Evolutionary conservation across 2,888 invertebrate genomes (phyloP).

Genomic region (Odiellus spinosus): DNA sequence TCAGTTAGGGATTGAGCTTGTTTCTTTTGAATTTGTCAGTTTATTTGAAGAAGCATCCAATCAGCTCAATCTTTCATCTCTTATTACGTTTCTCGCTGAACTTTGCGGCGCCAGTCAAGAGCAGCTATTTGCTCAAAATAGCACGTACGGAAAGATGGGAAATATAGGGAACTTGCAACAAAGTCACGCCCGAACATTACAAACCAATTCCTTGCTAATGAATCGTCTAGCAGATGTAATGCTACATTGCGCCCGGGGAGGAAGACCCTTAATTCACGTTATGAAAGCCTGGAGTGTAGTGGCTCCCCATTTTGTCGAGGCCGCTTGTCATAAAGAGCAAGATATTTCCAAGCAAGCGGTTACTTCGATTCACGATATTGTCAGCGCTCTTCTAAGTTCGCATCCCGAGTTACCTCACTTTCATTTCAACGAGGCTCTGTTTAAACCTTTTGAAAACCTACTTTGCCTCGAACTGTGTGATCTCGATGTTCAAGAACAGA

Average conservation of each 20-base stretch:
- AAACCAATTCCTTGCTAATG: slow-evolving; percentile 37
- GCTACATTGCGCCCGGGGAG: slow-evolving; percentile 66
- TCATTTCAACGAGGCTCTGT: slow-evolving; percentile 84
- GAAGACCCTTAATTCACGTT: slow-evolving; percentile 72
- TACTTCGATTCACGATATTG: slow-evolving; percentile 71
- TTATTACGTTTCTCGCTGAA: slow-evolving; percentile 63
- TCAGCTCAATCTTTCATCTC: slow-evolving; percentile 64
- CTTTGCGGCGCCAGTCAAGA: slow-evolving; percentile 71
- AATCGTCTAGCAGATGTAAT: slow-evolving; percentile 77
- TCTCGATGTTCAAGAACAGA: slow-evolving; percentile 75
- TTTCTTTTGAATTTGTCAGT: slow-evolving; percentile 30
- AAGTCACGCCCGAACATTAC: neutral
- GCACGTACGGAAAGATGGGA: slow-evolving; percentile 2
- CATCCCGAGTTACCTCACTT: slow-evolving; percentile 80
- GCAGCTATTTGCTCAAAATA: slow-evolving; percentile 39
- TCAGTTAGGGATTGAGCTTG: neutral
- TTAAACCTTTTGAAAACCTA: slow-evolving; percentile 88
- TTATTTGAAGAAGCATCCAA: slow-evolving; percentile 77
- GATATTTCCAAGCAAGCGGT: slow-evolving; percentile 79
- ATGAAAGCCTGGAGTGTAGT: slow-evolving; percentile 83
- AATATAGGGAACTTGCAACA: slow-evolving; percentile 8
- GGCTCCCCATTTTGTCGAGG: slow-evolving; percentile 87
- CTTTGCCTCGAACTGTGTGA: slow-evolving; percentile 84
- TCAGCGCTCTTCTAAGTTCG: slow-evolving; percentile 68
- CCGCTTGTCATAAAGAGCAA: slow-evolving; percentile 77